Conservation (phyloP, 2,888 invertebrate genomes). For the Ectemnius continuus region DNA sequence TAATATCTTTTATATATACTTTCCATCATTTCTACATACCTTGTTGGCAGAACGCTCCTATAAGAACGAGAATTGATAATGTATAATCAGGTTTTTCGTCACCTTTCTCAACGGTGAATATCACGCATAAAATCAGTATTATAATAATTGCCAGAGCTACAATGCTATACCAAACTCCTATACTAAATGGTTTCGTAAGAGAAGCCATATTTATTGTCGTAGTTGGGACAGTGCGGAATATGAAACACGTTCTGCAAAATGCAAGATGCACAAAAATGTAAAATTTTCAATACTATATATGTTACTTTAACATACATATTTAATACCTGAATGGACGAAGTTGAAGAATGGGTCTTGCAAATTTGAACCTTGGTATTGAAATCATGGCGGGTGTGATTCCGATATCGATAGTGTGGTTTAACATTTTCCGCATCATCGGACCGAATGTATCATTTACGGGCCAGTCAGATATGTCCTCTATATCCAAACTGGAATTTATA, state of each 20-base stretch:
- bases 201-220: slow-evolving; percentile 53
- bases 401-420: too few relatives aligned
- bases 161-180: slow-evolving; percentile 59
- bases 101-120: slow-evolving; percentile 52
- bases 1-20: neutral
- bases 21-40: slow-evolving; percentile 39
- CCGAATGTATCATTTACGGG: too few relatives aligned
- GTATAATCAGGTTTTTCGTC: slow-evolving; percentile 30
- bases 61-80: slow-evolving; percentile 48
- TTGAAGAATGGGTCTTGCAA: too few relatives aligned
- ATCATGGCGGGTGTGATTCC: neutral
- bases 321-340: too few relatives aligned
- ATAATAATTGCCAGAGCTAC: slow-evolving; percentile 44
- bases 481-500: too few relatives aligned
- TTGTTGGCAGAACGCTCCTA: slow-evolving; percentile 66
- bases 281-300: slow-evolving; percentile 1
- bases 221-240: slow-evolving; percentile 63
- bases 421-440: too few relatives aligned
- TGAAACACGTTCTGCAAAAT: slow-evolving; percentile 63
- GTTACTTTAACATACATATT: too few relatives aligned
- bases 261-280: neutral
- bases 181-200: slow-evolving; percentile 60
- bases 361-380: neutral
- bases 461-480: too few relatives aligned
- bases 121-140: slow-evolving; percentile 45